Evolutionary conservation across 2,113 vertebrate species (phyloP).

Genomic region (Excalfactoria chinensis): DNA sequence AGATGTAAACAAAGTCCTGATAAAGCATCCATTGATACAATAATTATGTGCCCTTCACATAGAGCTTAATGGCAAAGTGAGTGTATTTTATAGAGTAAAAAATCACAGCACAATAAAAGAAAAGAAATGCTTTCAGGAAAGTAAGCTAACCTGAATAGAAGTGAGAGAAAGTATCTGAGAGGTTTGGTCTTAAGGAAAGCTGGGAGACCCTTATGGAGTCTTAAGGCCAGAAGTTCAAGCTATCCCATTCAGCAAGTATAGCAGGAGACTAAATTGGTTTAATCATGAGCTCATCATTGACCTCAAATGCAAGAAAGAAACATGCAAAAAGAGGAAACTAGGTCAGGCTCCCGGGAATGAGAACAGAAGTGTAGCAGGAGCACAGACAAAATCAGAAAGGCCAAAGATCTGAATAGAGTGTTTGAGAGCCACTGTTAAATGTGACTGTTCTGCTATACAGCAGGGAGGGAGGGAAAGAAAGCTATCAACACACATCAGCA

Average conservation of each 20-base stretch:
- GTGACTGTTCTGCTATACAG: not conserved
- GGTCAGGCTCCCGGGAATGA: constrained; percentile 56
- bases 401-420: constrained; percentile 61
- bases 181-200: not conserved
- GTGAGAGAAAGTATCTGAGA: not conserved
- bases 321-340: constrained; percentile 48
- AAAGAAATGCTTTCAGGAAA: not conserved
- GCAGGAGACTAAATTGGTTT: constrained; percentile 32
- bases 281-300: constrained; percentile 64
- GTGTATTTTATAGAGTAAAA: not conserved
- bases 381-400: constrained; percentile 46
- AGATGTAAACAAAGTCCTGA: not conserved
- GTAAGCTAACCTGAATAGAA: not conserved
- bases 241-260: constrained; percentile 18
- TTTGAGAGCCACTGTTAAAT: not conserved
- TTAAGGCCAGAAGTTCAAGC: constrained; percentile 5
- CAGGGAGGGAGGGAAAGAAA: not conserved
- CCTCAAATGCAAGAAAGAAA: constrained; percentile 57
- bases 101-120: not conserved
- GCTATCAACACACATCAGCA: constrained; percentile 18
- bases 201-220: not conserved
- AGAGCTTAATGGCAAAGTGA: not conserved
- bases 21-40: not conserved
- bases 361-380: constrained; percentile 46
- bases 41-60: not conserved